phyloP scores from a whole-genome alignment of 2,888 invertebrate genomes.

The Tipula confusa region DNA sequence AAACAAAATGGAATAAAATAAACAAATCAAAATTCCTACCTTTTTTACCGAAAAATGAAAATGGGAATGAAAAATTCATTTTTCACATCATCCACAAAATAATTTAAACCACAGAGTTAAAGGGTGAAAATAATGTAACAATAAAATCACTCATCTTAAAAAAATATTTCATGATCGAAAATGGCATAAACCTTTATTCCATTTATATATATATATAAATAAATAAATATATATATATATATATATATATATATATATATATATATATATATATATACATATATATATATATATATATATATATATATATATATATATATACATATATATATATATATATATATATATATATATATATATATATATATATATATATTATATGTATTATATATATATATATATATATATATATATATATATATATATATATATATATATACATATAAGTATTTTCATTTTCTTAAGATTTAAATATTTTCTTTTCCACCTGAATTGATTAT shows the following conservation, averaged over 20 bases:
- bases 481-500: slow-evolving; percentile 4
- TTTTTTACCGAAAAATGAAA: not conserved
- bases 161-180: not conserved
- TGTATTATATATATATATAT: too few relatives aligned
- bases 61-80: not conserved
- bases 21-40: slow-evolving; percentile 20
- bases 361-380: too few relatives aligned
- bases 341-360: too few relatives aligned
- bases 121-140: not conserved
- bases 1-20: not conserved
- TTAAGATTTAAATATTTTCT: not conserved
- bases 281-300: too few relatives aligned
- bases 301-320: too few relatives aligned
- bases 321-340: too few relatives aligned
- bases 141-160: slow-evolving; percentile 25
- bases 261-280: too few relatives aligned
- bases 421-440: too few relatives aligned
- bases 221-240: too few relatives aligned
- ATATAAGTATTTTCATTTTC: not conserved
- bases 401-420: too few relatives aligned
- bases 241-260: too few relatives aligned
- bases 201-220: too few relatives aligned
- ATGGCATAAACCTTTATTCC: slow-evolving; percentile 15
- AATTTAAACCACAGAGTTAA: not conserved
- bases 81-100: not conserved